Evolutionary conservation across 1,140 invertebrate genomes (phyloP), one percentile per base, ranked within the genome.

Genomic region (Oncopeltus fasciatus): DNA sequence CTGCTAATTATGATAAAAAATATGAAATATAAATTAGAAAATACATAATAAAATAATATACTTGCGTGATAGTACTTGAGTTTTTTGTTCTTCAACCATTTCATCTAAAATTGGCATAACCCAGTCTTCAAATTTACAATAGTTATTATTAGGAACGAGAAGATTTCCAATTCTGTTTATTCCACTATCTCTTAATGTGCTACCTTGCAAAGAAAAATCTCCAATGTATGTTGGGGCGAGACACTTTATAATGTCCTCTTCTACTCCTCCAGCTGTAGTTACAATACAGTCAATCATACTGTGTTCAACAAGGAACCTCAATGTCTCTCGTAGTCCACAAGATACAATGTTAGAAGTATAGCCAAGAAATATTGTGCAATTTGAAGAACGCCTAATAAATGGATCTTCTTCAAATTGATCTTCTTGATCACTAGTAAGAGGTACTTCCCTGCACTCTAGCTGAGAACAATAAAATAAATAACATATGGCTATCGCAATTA

Each of bases 221-320:
- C 95, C 95, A 26, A 99, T 68, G 70, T 87, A 96, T 0, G 95
- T 98, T 4, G 93, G 90, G 2, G 88, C 90, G 57, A 99, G 75
- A 75, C 96, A 99, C 80, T 99, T 99, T 44, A 99, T 99, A 38
- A 99, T 83, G 78, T 99, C 97, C 77, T 99, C 97, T 76, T 99
- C 97, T 2, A 99, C 81, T 20, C 97, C 97, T 24, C 97, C 97
- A 18, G 95, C 97, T 49, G 94, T 96, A 38, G 95, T 95, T 0
- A 99, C 96, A 64, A 99, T 82, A 71, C 92, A 95, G 74, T 99
- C 97, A 43, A 99, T 80, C 80, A 87, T 78, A 73, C 86, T 87
- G 74, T 98, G 88, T 73, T 98, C 82, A 3, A 90, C 90, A 61
- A 98, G 76, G 77, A 90, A 95, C 65, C 83, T 74, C 65, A 98